Conservation (phyloP, 2,888 invertebrate species). For the Halocaridina rubra region DNA sequence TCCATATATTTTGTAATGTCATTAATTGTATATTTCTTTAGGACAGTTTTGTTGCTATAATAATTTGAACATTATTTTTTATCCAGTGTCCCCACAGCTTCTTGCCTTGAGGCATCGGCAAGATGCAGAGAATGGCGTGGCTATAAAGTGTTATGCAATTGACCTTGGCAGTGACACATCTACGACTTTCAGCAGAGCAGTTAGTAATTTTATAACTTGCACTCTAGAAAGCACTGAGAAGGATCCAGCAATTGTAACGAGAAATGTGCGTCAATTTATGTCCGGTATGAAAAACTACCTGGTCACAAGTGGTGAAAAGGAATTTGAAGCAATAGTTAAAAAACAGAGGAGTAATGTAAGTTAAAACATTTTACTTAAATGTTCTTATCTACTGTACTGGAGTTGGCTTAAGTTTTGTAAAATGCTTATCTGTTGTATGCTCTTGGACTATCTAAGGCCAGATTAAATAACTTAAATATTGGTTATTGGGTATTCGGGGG, state of each 20-base stretch:
- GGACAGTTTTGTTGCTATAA: no score
- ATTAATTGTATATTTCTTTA: no score
- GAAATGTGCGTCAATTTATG: constrained; percentile 90
- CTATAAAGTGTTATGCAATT: constrained; percentile 82
- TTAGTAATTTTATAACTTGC: constrained; percentile 93
- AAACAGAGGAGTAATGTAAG: constrained; percentile 82
- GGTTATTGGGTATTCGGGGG: no score
- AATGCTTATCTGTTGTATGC: no score
- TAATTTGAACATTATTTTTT: no score
- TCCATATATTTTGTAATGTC: no score
- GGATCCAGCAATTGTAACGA: constrained; percentile 81
- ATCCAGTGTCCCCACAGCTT: constrained; percentile 82
- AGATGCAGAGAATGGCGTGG: constrained; percentile 76
- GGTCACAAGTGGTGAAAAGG: constrained; percentile 93
- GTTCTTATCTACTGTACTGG: no score
- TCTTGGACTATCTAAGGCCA: no score
- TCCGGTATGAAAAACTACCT: constrained; percentile 98
- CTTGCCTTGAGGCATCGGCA: constrained; percentile 76
- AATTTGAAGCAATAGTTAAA: constrained; percentile 91
- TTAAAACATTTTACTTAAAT: no score
- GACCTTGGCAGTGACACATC: constrained; percentile 85
- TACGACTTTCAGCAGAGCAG: constrained; percentile 91
- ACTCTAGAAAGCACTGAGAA: constrained; percentile 90
- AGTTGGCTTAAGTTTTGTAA: no score
- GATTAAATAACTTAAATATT: no score